phyloP scores from a whole-genome alignment of 2,113 vertebrate genomes.

The Lethenteron camtschaticum region DNA sequence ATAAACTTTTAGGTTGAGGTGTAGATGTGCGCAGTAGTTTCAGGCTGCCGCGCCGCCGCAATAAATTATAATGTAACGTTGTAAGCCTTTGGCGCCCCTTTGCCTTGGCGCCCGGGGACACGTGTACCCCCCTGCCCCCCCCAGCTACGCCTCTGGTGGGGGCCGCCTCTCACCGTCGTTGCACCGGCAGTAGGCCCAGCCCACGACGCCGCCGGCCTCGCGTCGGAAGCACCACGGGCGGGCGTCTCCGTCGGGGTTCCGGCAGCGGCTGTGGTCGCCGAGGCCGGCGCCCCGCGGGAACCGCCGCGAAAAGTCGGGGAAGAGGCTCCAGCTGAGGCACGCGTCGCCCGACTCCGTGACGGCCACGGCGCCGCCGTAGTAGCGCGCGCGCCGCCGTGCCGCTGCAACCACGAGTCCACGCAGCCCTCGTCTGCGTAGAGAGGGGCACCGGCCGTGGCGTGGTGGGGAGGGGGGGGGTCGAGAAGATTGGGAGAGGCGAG shows the following conservation, averaged over 20 bases:
- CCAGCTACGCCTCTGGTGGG: background rate
- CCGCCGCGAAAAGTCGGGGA: conserved; percentile 62
- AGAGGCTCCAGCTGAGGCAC: conserved; percentile 58
- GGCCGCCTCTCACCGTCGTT: conserved; percentile 34
- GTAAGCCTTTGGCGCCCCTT: too few relatives aligned
- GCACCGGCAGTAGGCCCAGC: conserved; percentile 68
- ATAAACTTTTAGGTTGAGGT: background rate
- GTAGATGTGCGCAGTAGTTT: too few relatives aligned
- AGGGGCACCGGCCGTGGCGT: too few relatives aligned
- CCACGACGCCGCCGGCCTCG: conserved; percentile 42
- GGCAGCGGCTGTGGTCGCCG: conserved; percentile 57
- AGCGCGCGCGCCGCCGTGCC: conserved; percentile 24
- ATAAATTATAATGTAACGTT: too few relatives aligned
- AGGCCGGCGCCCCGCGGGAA: conserved; percentile 46
- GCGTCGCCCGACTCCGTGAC: conserved; percentile 42
- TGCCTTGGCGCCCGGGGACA: too few relatives aligned
- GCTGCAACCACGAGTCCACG: too few relatives aligned
- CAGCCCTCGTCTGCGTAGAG: too few relatives aligned
- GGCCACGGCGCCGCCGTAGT: conserved; percentile 50
- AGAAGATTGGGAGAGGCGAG: too few relatives aligned
- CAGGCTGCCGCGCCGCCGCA: too few relatives aligned
- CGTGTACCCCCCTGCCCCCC: too few relatives aligned
- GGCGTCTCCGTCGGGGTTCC: conserved; percentile 48
- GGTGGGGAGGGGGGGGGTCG: too few relatives aligned
- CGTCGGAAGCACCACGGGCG: conserved; percentile 69